Conservation (phyloP, 2,888 invertebrate genomes). For the Drosophila pseudotakahashii region DNA sequence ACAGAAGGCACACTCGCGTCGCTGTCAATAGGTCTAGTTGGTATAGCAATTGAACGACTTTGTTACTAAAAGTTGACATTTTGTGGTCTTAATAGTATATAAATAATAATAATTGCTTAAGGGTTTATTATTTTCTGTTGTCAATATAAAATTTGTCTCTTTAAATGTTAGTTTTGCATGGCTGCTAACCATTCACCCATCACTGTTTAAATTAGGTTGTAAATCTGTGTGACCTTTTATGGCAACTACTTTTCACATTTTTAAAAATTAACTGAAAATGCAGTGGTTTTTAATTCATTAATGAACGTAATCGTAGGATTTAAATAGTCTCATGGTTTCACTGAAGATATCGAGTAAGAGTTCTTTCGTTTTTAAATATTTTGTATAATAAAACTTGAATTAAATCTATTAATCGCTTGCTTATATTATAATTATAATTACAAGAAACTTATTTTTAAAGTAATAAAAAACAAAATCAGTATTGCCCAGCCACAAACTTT, state of each 20-base stretch:
- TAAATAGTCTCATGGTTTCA: not conserved
- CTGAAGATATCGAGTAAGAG: not conserved
- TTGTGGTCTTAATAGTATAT: too few species aligned
- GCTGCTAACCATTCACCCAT: not conserved
- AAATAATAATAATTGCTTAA: not conserved
- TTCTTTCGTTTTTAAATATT: too few species aligned
- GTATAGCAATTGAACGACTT: not conserved
- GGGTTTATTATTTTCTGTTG: fast-evolving
- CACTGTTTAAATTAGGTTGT: not conserved
- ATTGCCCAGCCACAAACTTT: too few species aligned
- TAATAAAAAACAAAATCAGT: too few species aligned
- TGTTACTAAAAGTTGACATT: not conserved
- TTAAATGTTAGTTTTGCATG: not conserved
- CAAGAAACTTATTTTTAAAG: too few species aligned
- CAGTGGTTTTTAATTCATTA: too few species aligned
- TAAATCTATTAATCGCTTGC: too few species aligned
- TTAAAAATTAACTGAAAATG: not conserved
- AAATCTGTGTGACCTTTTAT: not conserved
- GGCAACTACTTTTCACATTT: not conserved
- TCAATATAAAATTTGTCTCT: not conserved
- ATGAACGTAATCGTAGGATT: not conserved
- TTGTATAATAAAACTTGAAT: too few species aligned
- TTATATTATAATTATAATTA: too few species aligned
- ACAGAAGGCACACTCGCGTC: slow-evolving; percentile 1
- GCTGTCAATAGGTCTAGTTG: slow-evolving; percentile 9